Evolutionary conservation across 2,113 vertebrate species (phyloP), one percentile per base, ranked within the genome.

Genomic region (Lophius piscatorius): DNA sequence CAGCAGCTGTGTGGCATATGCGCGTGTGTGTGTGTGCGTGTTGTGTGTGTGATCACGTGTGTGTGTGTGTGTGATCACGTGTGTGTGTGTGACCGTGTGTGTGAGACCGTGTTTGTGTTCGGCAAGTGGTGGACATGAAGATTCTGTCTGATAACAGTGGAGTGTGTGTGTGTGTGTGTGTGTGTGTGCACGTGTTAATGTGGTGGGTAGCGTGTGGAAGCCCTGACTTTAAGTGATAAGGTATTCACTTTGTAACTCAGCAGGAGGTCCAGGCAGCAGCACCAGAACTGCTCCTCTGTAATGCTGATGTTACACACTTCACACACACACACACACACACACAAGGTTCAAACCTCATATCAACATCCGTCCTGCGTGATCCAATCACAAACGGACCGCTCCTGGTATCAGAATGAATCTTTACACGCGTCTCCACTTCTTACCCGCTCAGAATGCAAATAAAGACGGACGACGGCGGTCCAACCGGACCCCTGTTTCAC

Each of bases 191-290:
- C 29, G 63, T 63, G 33, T 73, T 69, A 77, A 77, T 77, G 73
- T 56, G 65, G 13, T 55, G 54, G 63, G 55, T 5, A 48, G 45
- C 18, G 44, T 52, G 67, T 81, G 72, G 64, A 85, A 83, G 68
- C 78, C 69, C 84, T 87, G 81, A 75, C 83, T 80, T 77, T 72
- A 83, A 83, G 78, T 85, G 84, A 90, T 88, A 88, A 88, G 85
- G 81, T 81, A 82, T 88, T 87, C 78, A 85, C 85, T 88, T 88
- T 88, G 83, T 85, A 85, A 73, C 80, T 56, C 83, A 84, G 85
- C 79, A 58, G 86, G 88, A 52, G 73, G 64, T 34, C 62, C 38
- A 34, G 78, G 57, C 48, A 75, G 74, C 42, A 76, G 80, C 64
- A 51, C n/a, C 39, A 67, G 75, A 87, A 83, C 75, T 75, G 48